Evolutionary conservation across 2,797 vertebrate species (phyloP).

Genomic region (Xiphophorus birchmanni): DNA sequence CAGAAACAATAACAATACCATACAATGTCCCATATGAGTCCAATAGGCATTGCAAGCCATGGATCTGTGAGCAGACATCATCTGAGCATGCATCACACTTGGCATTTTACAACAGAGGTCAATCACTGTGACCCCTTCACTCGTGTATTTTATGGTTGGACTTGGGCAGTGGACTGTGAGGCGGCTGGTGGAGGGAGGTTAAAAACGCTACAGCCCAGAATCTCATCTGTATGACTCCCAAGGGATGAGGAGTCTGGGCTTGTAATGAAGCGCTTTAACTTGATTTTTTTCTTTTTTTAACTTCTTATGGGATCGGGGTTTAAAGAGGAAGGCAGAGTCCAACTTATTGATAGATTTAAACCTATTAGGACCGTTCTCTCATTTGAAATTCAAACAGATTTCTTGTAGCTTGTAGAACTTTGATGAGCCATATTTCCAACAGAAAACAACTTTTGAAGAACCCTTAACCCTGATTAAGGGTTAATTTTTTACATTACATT

Average conservation of each 20-base stretch:
- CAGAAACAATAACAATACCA: conserved; percentile 48
- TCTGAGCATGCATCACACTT: conserved; percentile 65
- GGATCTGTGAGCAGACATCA: conserved; percentile 42
- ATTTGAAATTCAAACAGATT: background rate
- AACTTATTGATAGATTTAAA: conserved; percentile 21
- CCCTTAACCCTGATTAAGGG: no score
- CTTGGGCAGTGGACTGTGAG: conserved; percentile 48
- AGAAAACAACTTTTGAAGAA: background rate
- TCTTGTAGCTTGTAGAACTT: background rate
- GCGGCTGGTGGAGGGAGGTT: conserved; percentile 23
- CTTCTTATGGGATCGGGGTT: background rate
- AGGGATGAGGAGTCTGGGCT: conserved; percentile 34
- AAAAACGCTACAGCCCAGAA: conserved; percentile 57
- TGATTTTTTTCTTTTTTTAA: conserved; percentile 36
- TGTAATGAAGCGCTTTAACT: conserved; percentile 70
- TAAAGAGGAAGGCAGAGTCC: background rate
- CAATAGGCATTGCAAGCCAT: conserved; percentile 23
- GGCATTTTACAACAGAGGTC: conserved; percentile 70
- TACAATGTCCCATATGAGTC: conserved; percentile 31
- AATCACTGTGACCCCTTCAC: conserved; percentile 66
- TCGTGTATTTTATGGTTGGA: conserved; percentile 66
- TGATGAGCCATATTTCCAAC: background rate
- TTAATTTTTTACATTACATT: no score
- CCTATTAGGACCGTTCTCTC: background rate
- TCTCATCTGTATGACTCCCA: conserved; percentile 64